Conservation (phyloP, 2,113 vertebrate species). For the Salvator merianae region DNA sequence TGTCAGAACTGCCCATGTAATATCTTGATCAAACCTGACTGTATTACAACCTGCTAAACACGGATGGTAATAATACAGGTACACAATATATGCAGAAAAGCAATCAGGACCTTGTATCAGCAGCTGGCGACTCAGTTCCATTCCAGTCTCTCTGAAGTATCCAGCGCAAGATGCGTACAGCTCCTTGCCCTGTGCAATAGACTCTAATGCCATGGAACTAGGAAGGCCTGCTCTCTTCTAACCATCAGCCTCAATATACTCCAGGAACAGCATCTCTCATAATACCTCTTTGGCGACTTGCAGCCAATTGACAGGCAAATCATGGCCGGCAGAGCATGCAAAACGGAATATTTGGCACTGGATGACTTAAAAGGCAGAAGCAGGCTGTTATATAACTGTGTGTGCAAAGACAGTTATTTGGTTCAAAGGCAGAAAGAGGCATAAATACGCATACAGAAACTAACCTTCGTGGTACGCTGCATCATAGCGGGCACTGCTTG, state of each 20-base stretch:
- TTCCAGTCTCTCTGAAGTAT: background rate
- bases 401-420: background rate
- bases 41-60: fast-evolving
- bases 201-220: background rate
- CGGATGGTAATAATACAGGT: background rate
- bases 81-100: background rate
- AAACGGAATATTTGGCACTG: background rate
- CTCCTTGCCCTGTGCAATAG: slow-evolving; percentile 3
- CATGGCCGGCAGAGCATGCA: background rate
- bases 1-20: background rate
- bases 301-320: fast-evolving
- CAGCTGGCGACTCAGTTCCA: background rate
- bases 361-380: background rate
- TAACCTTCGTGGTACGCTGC: slow-evolving; percentile 66
- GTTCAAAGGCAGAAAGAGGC: background rate
- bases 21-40: background rate
- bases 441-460: slow-evolving; percentile 33
- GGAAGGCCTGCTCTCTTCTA: background rate
- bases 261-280: background rate
- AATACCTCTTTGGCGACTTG: background rate
- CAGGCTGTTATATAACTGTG: background rate
- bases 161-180: slow-evolving; percentile 22
- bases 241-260: background rate
- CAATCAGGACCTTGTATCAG: background rate
- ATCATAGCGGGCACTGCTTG: slow-evolving; percentile 51